Base-by-base conservation (phyloP, 2,888 invertebrate species). In the Sphecodes monilicornis region DNA sequence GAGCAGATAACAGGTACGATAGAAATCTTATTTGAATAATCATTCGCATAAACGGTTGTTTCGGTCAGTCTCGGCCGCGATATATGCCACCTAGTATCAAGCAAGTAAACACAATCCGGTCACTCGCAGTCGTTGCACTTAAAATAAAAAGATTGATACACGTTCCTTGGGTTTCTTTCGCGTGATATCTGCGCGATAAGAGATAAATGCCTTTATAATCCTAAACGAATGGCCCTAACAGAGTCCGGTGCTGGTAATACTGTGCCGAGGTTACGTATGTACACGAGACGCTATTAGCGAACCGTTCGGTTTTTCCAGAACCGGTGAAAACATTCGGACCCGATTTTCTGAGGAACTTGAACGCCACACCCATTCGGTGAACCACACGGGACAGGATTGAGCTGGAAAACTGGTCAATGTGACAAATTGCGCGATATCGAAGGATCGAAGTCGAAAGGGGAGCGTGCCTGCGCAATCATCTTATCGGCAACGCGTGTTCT, bases 401-500 rank as follows among this genome's bases (percentile, higher is more conserved):
- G 29, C 26, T 39, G 18, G 32, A 26, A 50, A 32, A 36, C 78
- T 77, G 82, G 80, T 76, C 88, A 60, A 70, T 73, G 75, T 84
- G 86, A 89, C 90, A 89, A 89, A 88, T 90, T 85, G 72, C 82
- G 29, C 64, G 80, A 77, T 85, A 78, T 85, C 86, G 46, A 64
- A 64, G 73, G 78, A 82, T 81, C 68, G 66, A 84, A 78, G 78
- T 66, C 50, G 69, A 50, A 36, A 68, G 41, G 29, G 39, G 68
- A 54, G 26, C 66, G 36, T 26, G 5, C 8, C 85, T 84, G 86
- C 80, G 80, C 79, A 78, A 89, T 68, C 36, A 69, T 75, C 81
- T 85, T 85, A 87, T 88, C 71, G 36, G 22, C 64, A 69, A 43
- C 80, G 36, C n/a, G 64, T 72, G 76, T 68, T 66, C 46, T 88